Base-by-base conservation (phyloP, 2,113 vertebrate genomes). In the Acanthisitta chloris region DNA sequence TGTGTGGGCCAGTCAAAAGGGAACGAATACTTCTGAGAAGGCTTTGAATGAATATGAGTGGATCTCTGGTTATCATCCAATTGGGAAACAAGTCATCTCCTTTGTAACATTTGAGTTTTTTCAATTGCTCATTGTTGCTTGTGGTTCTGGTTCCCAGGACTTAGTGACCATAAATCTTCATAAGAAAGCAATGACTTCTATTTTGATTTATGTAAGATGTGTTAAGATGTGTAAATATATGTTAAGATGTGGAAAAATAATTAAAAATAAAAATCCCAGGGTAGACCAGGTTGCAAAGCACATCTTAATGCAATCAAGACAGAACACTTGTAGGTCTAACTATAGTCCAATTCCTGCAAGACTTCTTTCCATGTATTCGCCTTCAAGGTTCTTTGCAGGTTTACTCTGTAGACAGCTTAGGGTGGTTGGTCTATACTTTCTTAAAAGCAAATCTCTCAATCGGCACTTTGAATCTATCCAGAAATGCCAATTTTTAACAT, bases 21-120 rank as follows among this genome's bases (percentile, higher is more conserved):
- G 59, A 91, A 55, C n/a, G 88, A 86, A 79, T 58, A 54, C 46
- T 92, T 72, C 43, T 85, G 62, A 92, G 70, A 85, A 90, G 34
- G 20, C 73, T 81, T 94, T 86, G 92, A 84, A 43, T 71, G 59
- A 74, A 38, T 84, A 31, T 17, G 59, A 91, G 49, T 15, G 16
- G 52, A 84, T 89, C 20, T 70, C 83, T 89, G 77, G 83, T 91
- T 92, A 84, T 89, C 83, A 88, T 92, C 69, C 69, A 89, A 43
- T 31, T 49, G 38, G 21, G 49, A 94, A 95, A 89, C 45, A 96
- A 93, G 38, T 77, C 17, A 70, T 71, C 65, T 94, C 25, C 69
- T 84, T 78, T 73, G 59, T 70, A 89, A 46, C 38, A 62, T 78
- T 70, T 84, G 40, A 42, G 19, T 34, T 84, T 77, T 90, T 86